These are phyloP conservation scores for Mesorhabditis spiculigera DNA, from an alignment of 2,888 invertebrate species.

Conservation along the genomic window DNA sequence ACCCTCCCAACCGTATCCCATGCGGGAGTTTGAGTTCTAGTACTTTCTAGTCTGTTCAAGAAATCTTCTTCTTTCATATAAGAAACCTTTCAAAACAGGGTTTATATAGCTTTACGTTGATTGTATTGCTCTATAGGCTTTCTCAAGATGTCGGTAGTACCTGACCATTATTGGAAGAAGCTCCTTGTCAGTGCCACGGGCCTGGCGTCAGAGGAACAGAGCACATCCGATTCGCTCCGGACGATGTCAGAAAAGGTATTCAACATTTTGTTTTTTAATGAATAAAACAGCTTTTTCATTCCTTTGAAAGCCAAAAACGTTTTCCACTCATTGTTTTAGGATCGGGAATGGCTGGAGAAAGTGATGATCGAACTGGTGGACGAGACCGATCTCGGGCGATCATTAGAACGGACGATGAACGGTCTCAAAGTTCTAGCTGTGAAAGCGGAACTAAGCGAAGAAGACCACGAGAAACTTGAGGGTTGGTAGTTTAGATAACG, in stretches of 20 bases:
- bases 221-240: not conserved
- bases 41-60: too few relatives aligned
- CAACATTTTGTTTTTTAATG: not conserved
- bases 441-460: not conserved
- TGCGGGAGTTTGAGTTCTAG: too few relatives aligned
- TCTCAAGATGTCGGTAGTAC: not conserved
- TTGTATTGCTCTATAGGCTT: not conserved
- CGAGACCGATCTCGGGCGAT: not conserved
- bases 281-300: not conserved
- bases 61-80: too few relatives aligned
- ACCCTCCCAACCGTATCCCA: too few relatives aligned
- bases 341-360: conserved; percentile 2
- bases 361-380: not conserved
- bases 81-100: too few relatives aligned
- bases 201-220: not conserved
- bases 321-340: not conserved
- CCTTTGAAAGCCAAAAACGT: not conserved
- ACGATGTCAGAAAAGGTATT: not conserved
- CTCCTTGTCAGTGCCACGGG: not conserved
- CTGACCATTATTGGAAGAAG: not conserved
- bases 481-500: not conserved
- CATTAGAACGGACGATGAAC: not conserved
- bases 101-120: too few relatives aligned
- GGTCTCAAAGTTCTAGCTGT: not conserved
- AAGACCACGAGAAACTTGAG: not conserved